Evolutionary conservation across 2,113 vertebrate species (phyloP), one percentile per base, ranked within the genome.

Genomic region (Macaca mulatta): DNA sequence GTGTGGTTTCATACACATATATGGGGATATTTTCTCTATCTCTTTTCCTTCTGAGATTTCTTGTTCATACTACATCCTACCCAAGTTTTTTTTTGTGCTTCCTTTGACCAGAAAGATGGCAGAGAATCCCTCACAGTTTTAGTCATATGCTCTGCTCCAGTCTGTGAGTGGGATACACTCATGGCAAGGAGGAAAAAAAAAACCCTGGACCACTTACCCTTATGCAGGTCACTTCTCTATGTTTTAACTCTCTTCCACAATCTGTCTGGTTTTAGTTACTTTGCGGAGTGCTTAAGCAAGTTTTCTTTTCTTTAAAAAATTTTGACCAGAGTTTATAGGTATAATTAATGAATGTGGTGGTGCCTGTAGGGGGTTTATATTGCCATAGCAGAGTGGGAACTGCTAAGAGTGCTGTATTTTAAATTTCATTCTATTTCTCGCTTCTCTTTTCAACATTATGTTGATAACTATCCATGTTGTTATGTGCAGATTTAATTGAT

Each of bases 221-320:
- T 32, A 55, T 43, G 77, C 12, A 91, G 61, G n/a, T 70, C 8
- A 43, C n/a, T 55, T 70, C n/a, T 91, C 40, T 80, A 59, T 80
- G 38, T 48, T 79, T 87, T 48, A 45, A 88, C 17, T 88, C 43
- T 89, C n/a, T 10, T 86, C 30, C 13, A 32, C 43, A 18, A 43
- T 50, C 20, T 82, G 35, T 35, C 27, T 89, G 77, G 25, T 89
- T 89, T 82, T 89, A 43, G 64, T 50, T 61, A 81, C 23, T 89
- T 79, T 67, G 59, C 8, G 30, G 81, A 55, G 79, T 79, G 45
- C 30, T 79, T 38, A 69, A 16, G n/a, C 43, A 45, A 30, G 50
- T 79, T 69, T 93, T 92, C 48, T 93, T 92, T 75, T 87, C 18
- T 94, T 74, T n/a, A 18, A 22, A 43, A 94, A 92, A 74, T 16